Evolutionary conservation across 2,888 invertebrate species (phyloP).

Genomic region (Rhopalosiphum nymphaeae): DNA sequence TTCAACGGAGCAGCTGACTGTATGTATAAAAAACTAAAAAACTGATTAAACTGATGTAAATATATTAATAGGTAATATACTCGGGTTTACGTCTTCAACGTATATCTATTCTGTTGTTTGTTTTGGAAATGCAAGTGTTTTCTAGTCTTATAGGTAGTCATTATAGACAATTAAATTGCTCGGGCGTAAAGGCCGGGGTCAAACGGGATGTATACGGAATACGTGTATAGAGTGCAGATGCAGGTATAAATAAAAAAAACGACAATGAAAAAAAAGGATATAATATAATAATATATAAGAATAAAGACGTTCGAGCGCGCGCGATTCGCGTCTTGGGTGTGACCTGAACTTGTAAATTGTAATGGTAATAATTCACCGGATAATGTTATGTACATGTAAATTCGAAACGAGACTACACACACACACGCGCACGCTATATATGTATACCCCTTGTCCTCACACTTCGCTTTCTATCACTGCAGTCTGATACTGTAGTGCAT

Average conservation of each 20-base stretch:
- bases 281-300: background rate
- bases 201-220: background rate
- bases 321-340: slow-evolving; percentile 59
- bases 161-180: background rate
- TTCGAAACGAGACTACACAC: slow-evolving; percentile 51
- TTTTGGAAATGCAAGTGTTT: background rate
- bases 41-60: background rate
- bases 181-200: background rate
- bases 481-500: background rate
- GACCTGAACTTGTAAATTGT: slow-evolving; percentile 60
- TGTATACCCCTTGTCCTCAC: background rate
- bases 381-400: slow-evolving; percentile 59
- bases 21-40: background rate
- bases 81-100: background rate
- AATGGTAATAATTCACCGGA: slow-evolving; percentile 58
- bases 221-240: background rate
- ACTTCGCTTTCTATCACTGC: background rate
- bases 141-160: background rate
- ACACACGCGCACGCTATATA: background rate
- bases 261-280: background rate
- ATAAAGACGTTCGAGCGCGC: background rate
- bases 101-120: background rate
- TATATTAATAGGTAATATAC: background rate
- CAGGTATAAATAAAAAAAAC: background rate
- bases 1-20: background rate